Base-by-base conservation (phyloP, 2,888 invertebrate species). In the Drosophila kuntzei region DNA sequence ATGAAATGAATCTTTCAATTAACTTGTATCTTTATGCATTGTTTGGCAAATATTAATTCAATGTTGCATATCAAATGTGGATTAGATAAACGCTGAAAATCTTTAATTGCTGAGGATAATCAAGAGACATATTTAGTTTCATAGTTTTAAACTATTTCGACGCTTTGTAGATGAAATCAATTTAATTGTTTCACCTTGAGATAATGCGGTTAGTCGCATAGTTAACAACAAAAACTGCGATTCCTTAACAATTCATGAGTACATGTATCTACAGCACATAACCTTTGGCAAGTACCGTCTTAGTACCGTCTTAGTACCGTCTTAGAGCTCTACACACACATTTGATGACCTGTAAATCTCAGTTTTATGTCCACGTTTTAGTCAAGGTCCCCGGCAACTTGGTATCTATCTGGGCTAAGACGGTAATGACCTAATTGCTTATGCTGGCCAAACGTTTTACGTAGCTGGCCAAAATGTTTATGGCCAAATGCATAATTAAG, bases 351-450 rank as follows among this genome's bases (percentile, higher is more conserved):
- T 65, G 71, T 71, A 66, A 76, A 76, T 71, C 76, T 76, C 22
- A 1, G 61, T 58, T 77, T 76, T 53, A 72, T 68, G 68, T 55
- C 27, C 54, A 60, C 37, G 53, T 41, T 68, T 54, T 57, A 60
- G 68, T 54, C 63, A 73, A 76, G 78, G 75, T 60, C 39, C 49
- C 25, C 22, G 5, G 29, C 65, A 43, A 44, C 62, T 53, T 47
- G 55, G 36, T 25, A 22, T 11, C 20, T 22, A 50, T 16, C 22
- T 50, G n/a, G 22, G 22, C 50, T 36, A 22, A 14, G 34, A 29
- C 27, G 87, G 70, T 82, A 87, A 82, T 82, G 82, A 85, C 87
- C 87, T 68, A 82, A 72, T 82, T 82, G 80, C 51, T 55, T 69
- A 53, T 51, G 71, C 59, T 53, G 64, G 64, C 43, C 55, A 39